Percentiles rank a stretch among this genome's conserved stretches.
These are phyloP conservation scores for Nematolebias whitei DNA, from an alignment of 2,113 vertebrate genomes.

Conservation along the genomic window DNA sequence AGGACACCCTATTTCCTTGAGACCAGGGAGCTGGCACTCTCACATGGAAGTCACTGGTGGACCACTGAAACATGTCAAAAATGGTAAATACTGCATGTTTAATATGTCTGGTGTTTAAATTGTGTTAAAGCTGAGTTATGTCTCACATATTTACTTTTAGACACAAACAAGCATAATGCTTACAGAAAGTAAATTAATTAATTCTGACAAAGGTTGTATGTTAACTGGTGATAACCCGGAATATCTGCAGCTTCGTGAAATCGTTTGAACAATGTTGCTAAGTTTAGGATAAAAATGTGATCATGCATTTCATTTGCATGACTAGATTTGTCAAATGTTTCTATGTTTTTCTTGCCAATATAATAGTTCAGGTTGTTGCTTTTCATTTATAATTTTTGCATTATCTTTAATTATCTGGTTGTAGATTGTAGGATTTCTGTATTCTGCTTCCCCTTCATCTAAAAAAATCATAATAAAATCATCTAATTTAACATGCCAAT, in stretches of 20 bases:
- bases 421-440: background rate
- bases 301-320: slow-evolving; percentile 23
- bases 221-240: slow-evolving; percentile 51
- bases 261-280: slow-evolving; percentile 23
- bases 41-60: slow-evolving; percentile 39
- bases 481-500: slow-evolving; percentile 46
- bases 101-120: slow-evolving; percentile 1
- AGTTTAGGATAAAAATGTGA: slow-evolving; percentile 53
- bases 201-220: slow-evolving; percentile 24
- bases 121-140: background rate
- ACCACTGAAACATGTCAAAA: slow-evolving; percentile 3
- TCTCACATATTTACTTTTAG: background rate
- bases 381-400: background rate
- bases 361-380: background rate
- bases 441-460: too few relatives aligned
- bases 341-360: slow-evolving; percentile 5
- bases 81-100: slow-evolving; percentile 63
- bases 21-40: slow-evolving; percentile 50
- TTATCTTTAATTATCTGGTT: background rate
- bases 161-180: background rate
- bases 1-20: slow-evolving; percentile 51
- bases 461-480: too few relatives aligned
- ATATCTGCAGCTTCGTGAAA: slow-evolving; percentile 39
- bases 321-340: slow-evolving; percentile 10
- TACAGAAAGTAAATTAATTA: slow-evolving; percentile 26